Evolutionary conservation across 2,797 vertebrate species (phyloP).

Genomic region (Phoxinus dragarum): DNA sequence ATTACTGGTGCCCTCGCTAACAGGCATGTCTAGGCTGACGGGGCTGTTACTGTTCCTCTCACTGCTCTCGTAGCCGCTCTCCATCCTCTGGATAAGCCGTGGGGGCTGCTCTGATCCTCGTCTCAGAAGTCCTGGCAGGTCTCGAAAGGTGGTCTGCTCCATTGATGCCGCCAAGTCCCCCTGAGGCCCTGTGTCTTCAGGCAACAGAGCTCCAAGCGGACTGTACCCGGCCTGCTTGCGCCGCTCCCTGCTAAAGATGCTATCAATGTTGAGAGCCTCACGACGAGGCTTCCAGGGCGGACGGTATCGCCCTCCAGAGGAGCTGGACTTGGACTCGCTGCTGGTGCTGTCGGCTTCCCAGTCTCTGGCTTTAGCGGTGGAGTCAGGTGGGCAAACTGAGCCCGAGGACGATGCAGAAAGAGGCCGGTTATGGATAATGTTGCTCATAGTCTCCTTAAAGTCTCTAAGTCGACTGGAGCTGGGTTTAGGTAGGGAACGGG

Average conservation of each 20-base stretch:
- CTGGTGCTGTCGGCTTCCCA: slow-evolving; percentile 89
- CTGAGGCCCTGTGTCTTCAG: slow-evolving; percentile 56
- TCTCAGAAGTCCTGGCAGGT: slow-evolving; percentile 24
- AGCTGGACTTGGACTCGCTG: slow-evolving; percentile 89
- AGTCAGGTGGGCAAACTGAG: slow-evolving; percentile 66
- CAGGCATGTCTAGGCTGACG: slow-evolving; percentile 87
- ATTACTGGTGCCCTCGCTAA: slow-evolving; percentile 77
- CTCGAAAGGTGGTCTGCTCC: slow-evolving; percentile 21
- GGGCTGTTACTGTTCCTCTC: slow-evolving; percentile 97
- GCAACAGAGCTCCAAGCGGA: slow-evolving; percentile 74
- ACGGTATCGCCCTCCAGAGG: slow-evolving; percentile 84
- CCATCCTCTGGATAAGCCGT: slow-evolving; percentile 93
- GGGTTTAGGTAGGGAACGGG: slow-evolving; percentile 85
- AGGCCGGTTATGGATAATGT: slow-evolving; percentile 88
- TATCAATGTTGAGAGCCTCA: slow-evolving; percentile 94
- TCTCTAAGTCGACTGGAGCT: slow-evolving; percentile 85
- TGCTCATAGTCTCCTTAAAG: slow-evolving; percentile 94
- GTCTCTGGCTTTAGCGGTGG: slow-evolving; percentile 68
- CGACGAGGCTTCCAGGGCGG: slow-evolving; percentile 91
- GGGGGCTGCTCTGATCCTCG: slow-evolving; percentile 66
- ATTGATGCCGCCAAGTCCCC: slow-evolving; percentile 4
- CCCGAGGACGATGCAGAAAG: slow-evolving; percentile 76
- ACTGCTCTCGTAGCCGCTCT: slow-evolving; percentile 97
- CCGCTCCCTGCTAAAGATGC: slow-evolving; percentile 90
- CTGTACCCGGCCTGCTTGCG: slow-evolving; percentile 88